These are phyloP conservation scores for Cephus cinctus DNA, from an alignment of 1,140 invertebrate species.

Conservation along the genomic window DNA sequence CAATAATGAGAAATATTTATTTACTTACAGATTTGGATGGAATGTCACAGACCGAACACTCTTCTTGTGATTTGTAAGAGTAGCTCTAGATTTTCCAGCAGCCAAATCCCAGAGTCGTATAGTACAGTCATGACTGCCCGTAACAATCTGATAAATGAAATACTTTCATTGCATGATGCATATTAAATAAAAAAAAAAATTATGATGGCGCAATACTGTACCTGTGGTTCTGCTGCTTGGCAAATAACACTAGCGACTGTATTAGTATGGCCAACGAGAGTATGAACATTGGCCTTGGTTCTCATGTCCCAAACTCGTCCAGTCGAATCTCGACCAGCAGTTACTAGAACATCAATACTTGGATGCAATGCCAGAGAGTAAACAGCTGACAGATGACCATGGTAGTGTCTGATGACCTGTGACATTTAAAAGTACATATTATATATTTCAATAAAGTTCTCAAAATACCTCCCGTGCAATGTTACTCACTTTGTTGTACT, in stretches of 20 bases:
- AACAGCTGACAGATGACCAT: constrained; percentile 97
- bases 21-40: constrained; percentile 81
- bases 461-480: constrained; percentile 1
- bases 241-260: constrained; percentile 93
- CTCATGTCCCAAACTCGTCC: constrained; percentile 98
- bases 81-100: constrained; percentile 90
- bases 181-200: constrained; percentile 2
- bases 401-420: constrained; percentile 94
- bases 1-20: constrained; percentile 9
- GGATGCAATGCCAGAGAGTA: constrained; percentile 95
- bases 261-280: constrained; percentile 94
- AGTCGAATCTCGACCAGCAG: constrained; percentile 92
- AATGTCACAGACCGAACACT: constrained; percentile 89
- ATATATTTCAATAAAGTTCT: background rate
- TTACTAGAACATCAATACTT: constrained; percentile 91
- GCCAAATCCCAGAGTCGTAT: constrained; percentile 97
- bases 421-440: constrained; percentile 17
- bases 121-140: constrained; percentile 81
- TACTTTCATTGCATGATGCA: constrained; percentile 6
- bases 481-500: constrained; percentile 89
- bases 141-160: constrained; percentile 61
- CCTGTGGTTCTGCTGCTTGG: constrained; percentile 92
- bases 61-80: constrained; percentile 99
- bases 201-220: constrained; percentile 34
- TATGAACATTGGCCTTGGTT: constrained; percentile 98